Percentiles rank a stretch among this genome's conserved stretches.
Conservation (phyloP, 2,797 vertebrate genomes). For the Thalassophryne amazonica region DNA sequence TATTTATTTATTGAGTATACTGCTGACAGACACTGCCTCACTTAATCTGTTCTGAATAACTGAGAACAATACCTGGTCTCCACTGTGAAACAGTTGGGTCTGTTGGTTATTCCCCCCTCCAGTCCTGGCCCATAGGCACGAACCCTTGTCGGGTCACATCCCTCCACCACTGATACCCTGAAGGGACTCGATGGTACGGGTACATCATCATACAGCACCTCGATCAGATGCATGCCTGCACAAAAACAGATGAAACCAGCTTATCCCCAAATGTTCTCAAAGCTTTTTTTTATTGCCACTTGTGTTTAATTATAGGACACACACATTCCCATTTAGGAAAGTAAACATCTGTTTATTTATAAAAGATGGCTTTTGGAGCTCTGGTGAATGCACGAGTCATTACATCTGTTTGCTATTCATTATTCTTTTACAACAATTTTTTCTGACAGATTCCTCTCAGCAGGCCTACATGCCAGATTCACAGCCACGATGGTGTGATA, state of each 20-base stretch:
- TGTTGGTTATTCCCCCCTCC: slow-evolving; percentile 89
- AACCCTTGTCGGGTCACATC: slow-evolving; percentile 92
- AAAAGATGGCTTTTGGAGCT: slow-evolving; percentile 40
- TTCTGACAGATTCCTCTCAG: slow-evolving; percentile 56
- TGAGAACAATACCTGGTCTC: slow-evolving; percentile 91
- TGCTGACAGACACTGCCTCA: too few relatives aligned
- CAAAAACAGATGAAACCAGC: slow-evolving; percentile 11
- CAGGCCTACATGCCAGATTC: slow-evolving; percentile 41
- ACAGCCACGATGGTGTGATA: slow-evolving; percentile 44
- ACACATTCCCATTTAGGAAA: slow-evolving; percentile 52
- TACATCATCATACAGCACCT: slow-evolving; percentile 88
- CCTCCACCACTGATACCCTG: slow-evolving; percentile 89
- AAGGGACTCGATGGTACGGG: slow-evolving; percentile 91
- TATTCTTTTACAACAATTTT: slow-evolving; percentile 56
- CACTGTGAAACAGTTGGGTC: slow-evolving; percentile 92
- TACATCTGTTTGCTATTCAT: slow-evolving; percentile 63
- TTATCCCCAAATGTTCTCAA: slow-evolving; percentile 6
- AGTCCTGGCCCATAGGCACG: slow-evolving; percentile 91
- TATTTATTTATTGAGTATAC: too few relatives aligned
- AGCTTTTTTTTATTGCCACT: slow-evolving; percentile 22
- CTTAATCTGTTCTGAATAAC: too few relatives aligned
- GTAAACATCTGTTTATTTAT: slow-evolving; percentile 66
- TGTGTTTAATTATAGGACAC: slow-evolving; percentile 36
- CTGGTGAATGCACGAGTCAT: slow-evolving; percentile 40
- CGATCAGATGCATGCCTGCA: slow-evolving; percentile 90